A percentile compares a stretch with the other conserved stretches of the same genome.
Evolutionary conservation across 2,888 invertebrate species (phyloP).

Genomic region (Drosophila mimica): DNA sequence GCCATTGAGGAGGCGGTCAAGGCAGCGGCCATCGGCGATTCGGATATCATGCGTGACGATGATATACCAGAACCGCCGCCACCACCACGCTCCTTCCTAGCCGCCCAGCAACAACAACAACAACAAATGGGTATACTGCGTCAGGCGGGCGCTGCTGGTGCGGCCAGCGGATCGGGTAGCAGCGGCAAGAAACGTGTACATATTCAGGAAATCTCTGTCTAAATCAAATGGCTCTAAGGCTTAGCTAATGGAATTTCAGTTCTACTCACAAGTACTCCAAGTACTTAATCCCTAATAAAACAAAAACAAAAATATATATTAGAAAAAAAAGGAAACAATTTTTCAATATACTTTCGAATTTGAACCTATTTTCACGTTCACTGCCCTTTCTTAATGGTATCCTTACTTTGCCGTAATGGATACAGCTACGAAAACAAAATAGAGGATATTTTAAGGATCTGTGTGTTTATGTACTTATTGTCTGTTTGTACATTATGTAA

Average conservation of each 20-base stretch:
- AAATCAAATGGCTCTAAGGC: slow-evolving; percentile 51
- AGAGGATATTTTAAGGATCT: slow-evolving; percentile 42
- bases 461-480: slow-evolving; percentile 52
- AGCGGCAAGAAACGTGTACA: slow-evolving; percentile 92
- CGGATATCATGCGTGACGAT: slow-evolving; percentile 83
- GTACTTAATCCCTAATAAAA: slow-evolving; percentile 20
- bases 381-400: slow-evolving; percentile 7
- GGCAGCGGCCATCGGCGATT: slow-evolving; percentile 59
- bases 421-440: background rate
- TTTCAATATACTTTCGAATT: slow-evolving; percentile 10
- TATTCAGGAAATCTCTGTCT: slow-evolving; percentile 96
- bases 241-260: slow-evolving; percentile 28
- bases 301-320: background rate
- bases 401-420: slow-evolving; percentile 29
- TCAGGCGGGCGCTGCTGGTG: slow-evolving; percentile 85
- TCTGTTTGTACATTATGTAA: slow-evolving; percentile 81
- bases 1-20: slow-evolving; percentile 81
- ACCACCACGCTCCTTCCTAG: slow-evolving; percentile 85
- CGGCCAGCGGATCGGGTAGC: slow-evolving; percentile 31
- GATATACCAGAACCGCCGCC: slow-evolving; percentile 88
- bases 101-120: slow-evolving; percentile 79
- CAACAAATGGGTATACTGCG: slow-evolving; percentile 86
- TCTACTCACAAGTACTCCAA: slow-evolving; percentile 32
- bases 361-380: background rate
- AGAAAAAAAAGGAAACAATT: background rate